Conservation (phyloP, 1,140 invertebrate species). For the Drosophila sucinea region DNA sequence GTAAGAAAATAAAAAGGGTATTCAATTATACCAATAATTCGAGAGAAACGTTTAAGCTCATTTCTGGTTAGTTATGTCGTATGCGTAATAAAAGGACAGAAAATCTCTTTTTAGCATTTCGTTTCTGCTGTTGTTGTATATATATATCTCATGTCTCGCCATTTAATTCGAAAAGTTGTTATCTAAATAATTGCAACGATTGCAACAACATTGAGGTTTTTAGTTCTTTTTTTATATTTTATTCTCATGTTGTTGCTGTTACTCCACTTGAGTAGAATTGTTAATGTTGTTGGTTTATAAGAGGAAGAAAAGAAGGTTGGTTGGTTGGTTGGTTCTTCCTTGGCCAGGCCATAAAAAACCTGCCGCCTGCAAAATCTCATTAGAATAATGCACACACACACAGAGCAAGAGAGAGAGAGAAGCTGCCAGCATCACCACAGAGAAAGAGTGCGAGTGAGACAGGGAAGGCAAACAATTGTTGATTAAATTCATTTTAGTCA, state of each 20-base stretch:
- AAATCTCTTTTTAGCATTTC: conserved; percentile 1
- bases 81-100: conserved; percentile 62
- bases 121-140: conserved; percentile 23
- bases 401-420: conserved; percentile 1
- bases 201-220: conserved; percentile 52
- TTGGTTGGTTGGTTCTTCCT: neutral
- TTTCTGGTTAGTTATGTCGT: conserved; percentile 64
- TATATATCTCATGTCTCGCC: conserved; percentile 62
- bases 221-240: conserved; percentile 19
- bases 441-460: conserved; percentile 3
- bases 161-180: conserved; percentile 80
- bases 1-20: neutral
- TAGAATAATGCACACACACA: conserved; percentile 72
- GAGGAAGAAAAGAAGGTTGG: neutral
- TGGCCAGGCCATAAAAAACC: conserved; percentile 55
- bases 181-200: conserved; percentile 74
- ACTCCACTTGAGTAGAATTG: conserved; percentile 7
- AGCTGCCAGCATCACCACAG: neutral
- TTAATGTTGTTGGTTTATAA: conserved; percentile 29
- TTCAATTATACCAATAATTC: neutral
- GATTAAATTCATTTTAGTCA: conserved; percentile 79
- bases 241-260: neutral
- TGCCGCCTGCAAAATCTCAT: conserved; percentile 73
- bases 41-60: neutral
- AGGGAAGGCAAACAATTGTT: conserved; percentile 65